phyloP scores from a whole-genome alignment of 2,113 vertebrate genomes.

The Pogonocichla stellata region DNA sequence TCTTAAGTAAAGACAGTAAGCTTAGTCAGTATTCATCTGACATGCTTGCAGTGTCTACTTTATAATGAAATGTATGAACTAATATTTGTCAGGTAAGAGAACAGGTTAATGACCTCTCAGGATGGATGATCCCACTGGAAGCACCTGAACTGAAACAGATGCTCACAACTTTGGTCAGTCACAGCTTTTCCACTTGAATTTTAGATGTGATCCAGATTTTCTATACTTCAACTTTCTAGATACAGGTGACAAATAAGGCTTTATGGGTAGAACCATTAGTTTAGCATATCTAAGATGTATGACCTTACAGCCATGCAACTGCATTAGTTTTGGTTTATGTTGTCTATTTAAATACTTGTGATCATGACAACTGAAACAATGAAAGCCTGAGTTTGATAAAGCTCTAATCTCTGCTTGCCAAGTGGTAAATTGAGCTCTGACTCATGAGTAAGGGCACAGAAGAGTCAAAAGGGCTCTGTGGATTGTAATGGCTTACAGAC shows the following conservation, averaged over 20 bases:
- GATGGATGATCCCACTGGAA: neutral
- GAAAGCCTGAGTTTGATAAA: neutral
- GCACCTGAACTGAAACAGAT: neutral
- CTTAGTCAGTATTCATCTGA: neutral
- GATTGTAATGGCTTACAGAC: neutral
- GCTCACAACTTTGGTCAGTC: neutral
- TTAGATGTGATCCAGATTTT: neutral
- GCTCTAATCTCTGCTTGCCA: neutral
- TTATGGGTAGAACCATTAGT: neutral
- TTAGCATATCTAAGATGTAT: neutral
- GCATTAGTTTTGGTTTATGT: neutral
- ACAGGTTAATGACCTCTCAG: neutral
- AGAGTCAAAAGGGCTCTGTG: neutral
- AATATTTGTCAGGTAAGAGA: neutral
- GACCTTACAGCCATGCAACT: neutral
- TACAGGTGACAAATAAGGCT: neutral
- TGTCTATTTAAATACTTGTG: neutral
- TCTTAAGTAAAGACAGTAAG: neutral
- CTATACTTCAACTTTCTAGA: neutral
- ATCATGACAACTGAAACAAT: neutral
- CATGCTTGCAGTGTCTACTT: neutral
- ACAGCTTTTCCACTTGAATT: neutral
- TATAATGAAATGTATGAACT: neutral
- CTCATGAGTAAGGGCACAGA: neutral
- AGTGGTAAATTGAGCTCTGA: neutral